Base-by-base conservation (phyloP, 2,113 vertebrate species). In the Brienomyrus longianalis region DNA sequence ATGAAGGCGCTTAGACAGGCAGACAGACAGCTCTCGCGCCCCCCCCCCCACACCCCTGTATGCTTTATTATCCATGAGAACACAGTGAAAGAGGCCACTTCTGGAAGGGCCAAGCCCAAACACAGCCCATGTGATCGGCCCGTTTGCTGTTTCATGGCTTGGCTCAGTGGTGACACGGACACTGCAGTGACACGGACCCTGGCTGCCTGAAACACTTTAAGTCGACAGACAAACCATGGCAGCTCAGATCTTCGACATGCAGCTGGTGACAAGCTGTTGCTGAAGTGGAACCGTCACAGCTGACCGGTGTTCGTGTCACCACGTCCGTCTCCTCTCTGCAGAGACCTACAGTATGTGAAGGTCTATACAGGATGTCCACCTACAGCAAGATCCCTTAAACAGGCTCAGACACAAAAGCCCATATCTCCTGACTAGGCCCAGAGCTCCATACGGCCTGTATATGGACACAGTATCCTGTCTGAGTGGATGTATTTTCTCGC, bases 11-110 rank as follows among this genome's bases (percentile, higher is more conserved):
- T 83, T 91, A 90, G 93, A 92, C 91, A 92, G 92, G 87, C 80
- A 89, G 92, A 45, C 31, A 43, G 92, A 90, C 91, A 93, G 83
- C 91, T 91, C 56, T 88, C 92, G 89, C 31, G 52, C 90, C 88
- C 91, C 87, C n/a, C 62, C 90, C 88, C 91, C 87, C n/a, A 92
- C 92, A 89, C 93, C 88, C 83, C 85, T 62, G 86, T 43, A 0
- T 13, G 91, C 91, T 95, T 94, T 93, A 91, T 90, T 92, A 91
- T 91, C 91, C 47, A 91, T 90, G 89, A 47, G 2, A 91, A 87
- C 86, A 90, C 92, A 92, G 50, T 94, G 92, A 92, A 86, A 87
- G 88, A 91, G 94, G 56, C 88, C 0, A 0, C 52, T 48, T n/a
- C 21, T n/a, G 47, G 51, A 45, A 7, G 23, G 10, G 8, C n/a